Conservation (phyloP, 1,140 invertebrate species). For the Drosophila albomicans region DNA sequence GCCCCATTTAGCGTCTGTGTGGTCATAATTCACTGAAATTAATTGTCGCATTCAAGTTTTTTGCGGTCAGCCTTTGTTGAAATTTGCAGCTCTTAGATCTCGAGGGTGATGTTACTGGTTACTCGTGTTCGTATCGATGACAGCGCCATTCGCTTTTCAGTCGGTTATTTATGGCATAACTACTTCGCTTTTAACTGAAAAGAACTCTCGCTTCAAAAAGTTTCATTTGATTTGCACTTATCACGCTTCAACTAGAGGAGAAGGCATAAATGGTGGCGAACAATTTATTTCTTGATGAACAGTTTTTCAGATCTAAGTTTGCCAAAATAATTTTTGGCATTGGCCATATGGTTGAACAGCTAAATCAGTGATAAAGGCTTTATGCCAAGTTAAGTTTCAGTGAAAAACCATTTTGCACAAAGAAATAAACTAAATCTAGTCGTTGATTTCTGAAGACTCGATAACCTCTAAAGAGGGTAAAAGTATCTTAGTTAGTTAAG, state of each 20-base stretch:
- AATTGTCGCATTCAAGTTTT: constrained; percentile 73
- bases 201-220: constrained; percentile 6
- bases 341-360: constrained; percentile 2
- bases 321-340: constrained; percentile 42
- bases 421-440: too few relatives aligned
- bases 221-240: constrained; percentile 30
- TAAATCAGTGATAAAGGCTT: constrained; percentile 13
- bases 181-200: not conserved
- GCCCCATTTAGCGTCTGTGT: constrained; percentile 67
- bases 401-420: too few relatives aligned
- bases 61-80: constrained; percentile 11
- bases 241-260: constrained; percentile 2
- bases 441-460: too few relatives aligned
- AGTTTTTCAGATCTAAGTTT: constrained; percentile 18
- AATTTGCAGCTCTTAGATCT: constrained; percentile 19
- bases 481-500: too few relatives aligned
- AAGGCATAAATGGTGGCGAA: constrained; percentile 11
- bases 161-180: constrained; percentile 12
- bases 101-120: constrained; percentile 24
- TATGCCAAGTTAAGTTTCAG: constrained; percentile 14
- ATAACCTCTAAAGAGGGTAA: too few relatives aligned
- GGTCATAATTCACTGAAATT: constrained; percentile 81
- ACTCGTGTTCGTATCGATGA: constrained; percentile 26
- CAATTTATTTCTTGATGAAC: constrained; percentile 8
- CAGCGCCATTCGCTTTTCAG: constrained; percentile 9